Percentiles rank a stretch among this genome's conserved stretches.
These are phyloP conservation scores for Stomatorhinus walkeri DNA, from an alignment of 2,797 vertebrate species.

Conservation along the genomic window DNA sequence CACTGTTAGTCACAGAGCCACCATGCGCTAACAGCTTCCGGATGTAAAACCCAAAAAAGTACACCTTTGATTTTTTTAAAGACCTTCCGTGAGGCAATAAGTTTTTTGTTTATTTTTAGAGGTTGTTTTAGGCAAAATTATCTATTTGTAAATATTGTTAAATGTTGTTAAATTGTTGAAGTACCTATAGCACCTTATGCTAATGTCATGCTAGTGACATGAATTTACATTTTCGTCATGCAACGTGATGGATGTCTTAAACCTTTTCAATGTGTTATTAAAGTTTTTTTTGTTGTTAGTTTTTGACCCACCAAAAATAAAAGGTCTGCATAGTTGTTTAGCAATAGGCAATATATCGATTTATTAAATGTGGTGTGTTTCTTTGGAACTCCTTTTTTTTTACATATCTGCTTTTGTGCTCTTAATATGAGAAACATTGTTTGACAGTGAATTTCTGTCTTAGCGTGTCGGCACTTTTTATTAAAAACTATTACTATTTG, in stretches of 20 bases:
- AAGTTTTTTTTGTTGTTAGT: not conserved
- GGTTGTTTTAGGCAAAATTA: not conserved
- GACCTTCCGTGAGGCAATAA: not conserved
- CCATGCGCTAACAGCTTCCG: not conserved
- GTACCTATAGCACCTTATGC: not conserved
- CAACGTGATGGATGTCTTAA: not conserved
- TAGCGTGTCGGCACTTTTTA: not conserved
- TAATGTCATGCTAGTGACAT: not conserved
- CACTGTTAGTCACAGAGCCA: not conserved
- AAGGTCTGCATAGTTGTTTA: not conserved
- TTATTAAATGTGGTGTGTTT: not conserved
- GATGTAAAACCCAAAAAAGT: not conserved
- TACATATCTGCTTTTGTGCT: not conserved
- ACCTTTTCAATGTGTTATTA: not conserved
- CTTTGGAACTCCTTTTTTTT: not conserved
- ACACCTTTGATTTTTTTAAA: not conserved
- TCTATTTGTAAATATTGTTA: not conserved
- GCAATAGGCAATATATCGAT: not conserved
- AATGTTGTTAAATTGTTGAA: not conserved
- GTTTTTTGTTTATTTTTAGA: not conserved
- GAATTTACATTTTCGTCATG: not conserved
- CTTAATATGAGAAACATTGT: not conserved
- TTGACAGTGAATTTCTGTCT: not conserved
- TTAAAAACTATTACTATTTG: not conserved
- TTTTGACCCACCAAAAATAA: not conserved